Evolutionary conservation across 2,113 vertebrate genomes (phyloP), one percentile per base, ranked within the genome.

Genomic region (Sclerurus mexicanus): DNA sequence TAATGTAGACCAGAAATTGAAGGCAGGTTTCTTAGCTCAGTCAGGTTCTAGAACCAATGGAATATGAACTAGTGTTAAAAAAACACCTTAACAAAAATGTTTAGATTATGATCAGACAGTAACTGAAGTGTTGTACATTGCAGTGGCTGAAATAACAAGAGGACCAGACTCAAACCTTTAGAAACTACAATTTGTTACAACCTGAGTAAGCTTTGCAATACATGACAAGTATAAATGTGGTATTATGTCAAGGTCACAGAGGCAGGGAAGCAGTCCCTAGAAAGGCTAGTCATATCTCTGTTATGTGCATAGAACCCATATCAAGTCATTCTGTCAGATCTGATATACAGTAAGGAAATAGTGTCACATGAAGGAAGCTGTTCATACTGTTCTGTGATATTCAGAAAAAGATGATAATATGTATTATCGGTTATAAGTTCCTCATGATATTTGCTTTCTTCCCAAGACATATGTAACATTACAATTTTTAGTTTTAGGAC

Each of bases 291-390:
- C 4, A 1, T 47, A 80, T 72, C 86, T 79, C 25, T 74, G 33
- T 39, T 68, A 20, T 14, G n/a, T 69, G 44, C 3, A 1, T 40
- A 74, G 58, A 83, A 49, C 90, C n/a, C 7, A 0, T 76, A 64
- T 55, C n/a, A 40, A 85, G 23, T 23, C 18, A 6, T 88, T 74
- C 55, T 86, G 46, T 73, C 42, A 77, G 59, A 85, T 90, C 20
- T 83, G 49, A 83, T 76, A 46, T 37, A 69, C 30, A 62, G 37
- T 40, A 83, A 86, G 83, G 88, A 88, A 85, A 79, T 53, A 80
- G 71, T 86, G 90, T 46, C 66, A 92, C 72, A 53, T 90, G 87
- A 94, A 93, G 87, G 58, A 92, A 88, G 24, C 60, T 90, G 12
- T 69, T 91, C 78, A 73, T 73, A 87, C 60, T 93, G 58, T 31